phyloP scores from a whole-genome alignment of 2,113 vertebrate species.

The Antechinus flavipes region DNA sequence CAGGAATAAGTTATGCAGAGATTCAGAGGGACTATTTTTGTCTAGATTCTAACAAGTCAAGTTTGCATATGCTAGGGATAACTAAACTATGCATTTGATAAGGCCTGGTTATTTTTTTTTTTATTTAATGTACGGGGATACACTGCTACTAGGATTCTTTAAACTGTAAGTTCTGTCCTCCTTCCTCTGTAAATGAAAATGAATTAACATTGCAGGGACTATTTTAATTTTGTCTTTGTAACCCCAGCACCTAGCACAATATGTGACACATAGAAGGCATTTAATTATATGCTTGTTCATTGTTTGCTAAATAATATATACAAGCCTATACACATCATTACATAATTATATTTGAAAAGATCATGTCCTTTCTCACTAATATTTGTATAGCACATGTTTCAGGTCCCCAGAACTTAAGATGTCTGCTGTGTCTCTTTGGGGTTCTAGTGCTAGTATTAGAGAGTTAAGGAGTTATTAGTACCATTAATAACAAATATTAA shows the following conservation, averaged over 20 bases:
- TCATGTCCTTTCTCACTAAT: slow-evolving; percentile 1
- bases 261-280: no score
- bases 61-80: background rate
- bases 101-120: background rate
- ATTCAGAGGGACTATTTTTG: slow-evolving; percentile 51
- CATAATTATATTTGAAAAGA: background rate
- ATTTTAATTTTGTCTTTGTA: background rate
- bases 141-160: background rate
- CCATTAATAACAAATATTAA: background rate
- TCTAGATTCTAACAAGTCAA: slow-evolving; percentile 47
- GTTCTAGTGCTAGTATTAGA: background rate
- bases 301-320: background rate
- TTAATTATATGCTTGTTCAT: background rate
- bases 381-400: background rate
- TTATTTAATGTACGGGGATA: background rate
- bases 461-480: background rate
- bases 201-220: background rate
- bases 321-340: background rate
- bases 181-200: background rate
- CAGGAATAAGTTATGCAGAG: slow-evolving; percentile 16
- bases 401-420: background rate
- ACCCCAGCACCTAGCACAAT: background rate
- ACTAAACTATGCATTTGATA: background rate
- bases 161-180: background rate
- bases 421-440: background rate